Evolutionary conservation across 2,888 invertebrate genomes (phyloP), one percentile per base, ranked within the genome.

Genomic region (Rotaria socialis): DNA sequence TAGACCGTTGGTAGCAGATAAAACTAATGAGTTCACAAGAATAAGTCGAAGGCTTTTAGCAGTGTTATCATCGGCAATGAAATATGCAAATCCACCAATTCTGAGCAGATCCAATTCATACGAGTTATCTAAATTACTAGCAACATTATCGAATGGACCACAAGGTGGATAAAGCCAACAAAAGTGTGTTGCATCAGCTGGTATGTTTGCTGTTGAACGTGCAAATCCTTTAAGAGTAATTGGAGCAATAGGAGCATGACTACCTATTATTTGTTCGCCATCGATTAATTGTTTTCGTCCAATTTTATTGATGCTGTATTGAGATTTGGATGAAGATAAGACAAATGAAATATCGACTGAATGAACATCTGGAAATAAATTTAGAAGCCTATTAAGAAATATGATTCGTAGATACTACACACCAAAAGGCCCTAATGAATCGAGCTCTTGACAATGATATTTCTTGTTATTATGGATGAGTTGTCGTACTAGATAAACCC

Each of bases 121-220:
- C 27, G 11, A 14, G 27, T 10, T 8, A 35, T 35, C 11, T 6
- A 16, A 16, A 67, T 2, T 35, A 11, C 6, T 10, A 67, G 0
- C 16, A 27, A 16, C 27, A 35, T 27, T 0, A 67, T 16, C 16
- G 11, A 16, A 5, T 27, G 24, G 1, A 35, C 16, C 14, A 35
- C 16, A 16, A 11, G 75, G 75, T 24, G 75, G 75, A 80, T 80
- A 80, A 2, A 80, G 41, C 47, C 75, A 80, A 80, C 75, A 80
- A 47, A 43, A 47, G 41, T 43, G 47, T 24, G 75, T 80, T 19
- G 75, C 75, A 22, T 75, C 43, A 10, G 47, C 75, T 19, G 47
- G 75, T 11, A 75, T 75, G 22, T 43, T 41, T 19, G 75, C 75
- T 24, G 75, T 75, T 43, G 41, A 16, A 47, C 24, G 41, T 80